Evolutionary conservation across 2,888 invertebrate genomes (phyloP), one percentile per base, ranked within the genome.

Genomic region (Rugalucina vietnamica): DNA sequence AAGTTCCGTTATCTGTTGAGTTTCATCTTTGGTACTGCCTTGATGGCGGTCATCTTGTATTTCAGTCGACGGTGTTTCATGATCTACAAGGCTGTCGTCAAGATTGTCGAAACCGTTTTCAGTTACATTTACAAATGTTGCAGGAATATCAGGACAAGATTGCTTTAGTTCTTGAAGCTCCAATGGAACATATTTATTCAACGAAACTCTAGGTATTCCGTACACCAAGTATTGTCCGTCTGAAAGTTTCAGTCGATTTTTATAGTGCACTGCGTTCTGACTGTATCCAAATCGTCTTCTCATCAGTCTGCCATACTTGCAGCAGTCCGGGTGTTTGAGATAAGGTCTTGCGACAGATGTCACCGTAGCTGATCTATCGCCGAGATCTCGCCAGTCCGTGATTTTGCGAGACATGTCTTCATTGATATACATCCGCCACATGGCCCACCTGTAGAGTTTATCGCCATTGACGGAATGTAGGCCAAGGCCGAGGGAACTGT

Each of bases 401-500:
- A 86, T 76, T 14, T 81, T 83, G 34, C 60, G 80, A 29, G 80
- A 74, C 39, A 86, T 43, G 34, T 86, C 81, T 34, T 82, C 84
- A 36, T 86, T 86, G 0, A 86, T 69, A 32, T 86, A 77, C 81
- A 86, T 86, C 29, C 86, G 75, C 86, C 86, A 86, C 86, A 86
- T 86, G 0, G 84, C 70, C 86, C 84, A 86, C 12, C 84, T 65
- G 50, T 86, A 86, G 14, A 86, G 39, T 60, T 76, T 76, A 49
- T 86, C 86, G 72, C 84, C 83, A 29, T 75, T 65, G 21, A 65
- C 71, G 8, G 73, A 76, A 29, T 85, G 81, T 1, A 85, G 79
- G 65, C 50, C 14, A 14, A 49, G 50, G 12, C 65, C 34, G 1
- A 65, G 4, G 3, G 65, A 27, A 34, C 34, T 21, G 1, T 10